A percentile compares a stretch with the other conserved stretches of the same genome.
Evolutionary conservation across 2,888 invertebrate species (phyloP).

Genomic region (Dryobotodes eremita): DNA sequence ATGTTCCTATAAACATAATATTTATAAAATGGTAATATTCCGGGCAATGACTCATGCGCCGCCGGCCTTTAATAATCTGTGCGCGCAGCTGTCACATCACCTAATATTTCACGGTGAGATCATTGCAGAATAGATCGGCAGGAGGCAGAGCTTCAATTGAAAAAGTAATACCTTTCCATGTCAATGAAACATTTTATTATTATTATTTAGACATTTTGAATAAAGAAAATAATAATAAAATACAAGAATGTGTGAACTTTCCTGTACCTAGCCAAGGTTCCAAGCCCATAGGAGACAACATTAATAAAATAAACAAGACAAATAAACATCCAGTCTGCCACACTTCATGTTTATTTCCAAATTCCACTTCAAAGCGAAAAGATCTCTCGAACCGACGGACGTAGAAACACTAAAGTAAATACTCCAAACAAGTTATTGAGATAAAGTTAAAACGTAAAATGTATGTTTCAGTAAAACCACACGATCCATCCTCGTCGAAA

Average conservation of each 20-base stretch:
- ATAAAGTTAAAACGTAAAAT: conserved; percentile 40
- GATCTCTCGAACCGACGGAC: neutral
- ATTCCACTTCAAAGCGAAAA: conserved; percentile 1
- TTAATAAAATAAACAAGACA: neutral
- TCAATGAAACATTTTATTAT: too few relatives aligned
- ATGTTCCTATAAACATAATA: too few relatives aligned
- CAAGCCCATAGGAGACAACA: neutral
- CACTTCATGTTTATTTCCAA: neutral
- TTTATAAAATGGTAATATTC: too few relatives aligned
- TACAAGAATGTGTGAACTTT: neutral
- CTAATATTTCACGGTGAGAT: too few relatives aligned
- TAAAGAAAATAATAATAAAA: neutral
- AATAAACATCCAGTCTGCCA: neutral
- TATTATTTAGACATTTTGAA: too few relatives aligned
- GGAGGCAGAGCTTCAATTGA: too few relatives aligned
- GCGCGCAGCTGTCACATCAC: too few relatives aligned
- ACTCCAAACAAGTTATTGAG: conserved; percentile 36
- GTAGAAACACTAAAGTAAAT: conserved; percentile 28
- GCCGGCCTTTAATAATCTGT: too few relatives aligned
- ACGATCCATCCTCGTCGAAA: conserved; percentile 58
- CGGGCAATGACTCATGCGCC: too few relatives aligned
- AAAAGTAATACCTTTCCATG: too few relatives aligned
- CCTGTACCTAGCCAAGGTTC: neutral
- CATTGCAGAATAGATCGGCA: too few relatives aligned
- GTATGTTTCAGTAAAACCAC: conserved; percentile 52